phyloP scores from a whole-genome alignment of 2,113 vertebrate species.

The Leucoraja erinaceus region DNA sequence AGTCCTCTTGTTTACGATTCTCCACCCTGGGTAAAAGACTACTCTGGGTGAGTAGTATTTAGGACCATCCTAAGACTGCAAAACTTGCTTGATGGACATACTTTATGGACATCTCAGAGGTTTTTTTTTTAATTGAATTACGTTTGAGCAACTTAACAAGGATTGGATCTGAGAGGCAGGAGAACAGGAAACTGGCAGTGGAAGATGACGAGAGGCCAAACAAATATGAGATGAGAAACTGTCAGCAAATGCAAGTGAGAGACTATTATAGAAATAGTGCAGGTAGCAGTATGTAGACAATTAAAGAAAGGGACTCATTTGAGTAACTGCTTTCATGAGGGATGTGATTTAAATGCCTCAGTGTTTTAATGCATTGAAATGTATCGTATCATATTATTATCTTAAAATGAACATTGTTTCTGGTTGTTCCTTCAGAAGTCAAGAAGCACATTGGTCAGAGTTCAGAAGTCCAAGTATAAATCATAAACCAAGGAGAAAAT shows the following conservation, averaged over 20 bases:
- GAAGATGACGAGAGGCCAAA: neutral
- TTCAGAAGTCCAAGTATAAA: no score
- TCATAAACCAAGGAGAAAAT: neutral
- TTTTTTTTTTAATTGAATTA: neutral
- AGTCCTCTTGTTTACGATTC: no score
- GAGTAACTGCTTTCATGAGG: neutral
- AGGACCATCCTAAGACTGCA: no score
- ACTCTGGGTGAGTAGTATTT: no score
- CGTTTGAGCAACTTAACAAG: neutral
- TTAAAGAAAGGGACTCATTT: neutral
- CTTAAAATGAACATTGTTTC: neutral
- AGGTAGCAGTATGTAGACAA: neutral
- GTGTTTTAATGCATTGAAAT: neutral
- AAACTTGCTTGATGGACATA: no score
- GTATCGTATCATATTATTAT: neutral
- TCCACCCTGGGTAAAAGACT: no score
- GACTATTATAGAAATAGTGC: neutral
- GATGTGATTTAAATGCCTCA: neutral
- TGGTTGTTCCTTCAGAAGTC: neutral
- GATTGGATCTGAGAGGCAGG: neutral
- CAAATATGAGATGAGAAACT: neutral
- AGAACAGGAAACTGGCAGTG: neutral
- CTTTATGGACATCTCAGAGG: neutral
- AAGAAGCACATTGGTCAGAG: constrained; percentile 2
- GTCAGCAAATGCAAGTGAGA: neutral